A percentile compares a stretch with the other conserved stretches of the same genome.
Conservation (phyloP, 2,888 invertebrate species). For the Holacanthella duospinosa region DNA sequence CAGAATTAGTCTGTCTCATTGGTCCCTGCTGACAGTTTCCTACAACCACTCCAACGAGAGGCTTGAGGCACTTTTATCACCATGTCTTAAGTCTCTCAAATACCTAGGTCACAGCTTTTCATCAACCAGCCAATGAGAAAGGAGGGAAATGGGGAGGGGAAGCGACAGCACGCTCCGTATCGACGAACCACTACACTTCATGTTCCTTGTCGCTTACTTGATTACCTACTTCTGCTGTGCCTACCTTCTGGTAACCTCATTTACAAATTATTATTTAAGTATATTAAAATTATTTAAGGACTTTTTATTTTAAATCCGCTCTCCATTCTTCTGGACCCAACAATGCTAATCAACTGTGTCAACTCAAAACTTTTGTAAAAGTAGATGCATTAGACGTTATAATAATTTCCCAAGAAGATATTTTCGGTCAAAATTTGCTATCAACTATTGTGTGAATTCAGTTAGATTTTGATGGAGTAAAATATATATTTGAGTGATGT, state of each 20-base stretch:
- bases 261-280: not conserved
- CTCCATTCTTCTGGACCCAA: no score
- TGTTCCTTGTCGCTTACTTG: constrained; percentile 10
- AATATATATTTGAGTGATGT: no score
- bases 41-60: no score
- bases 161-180: constrained; percentile 9
- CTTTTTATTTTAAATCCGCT: no score
- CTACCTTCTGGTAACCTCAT: constrained; percentile 6
- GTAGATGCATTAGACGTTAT: no score
- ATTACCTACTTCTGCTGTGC: constrained; percentile 13
- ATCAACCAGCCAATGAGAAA: not conserved
- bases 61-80: no score
- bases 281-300: not conserved
- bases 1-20: not conserved
- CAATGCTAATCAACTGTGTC: no score
- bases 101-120: not conserved
- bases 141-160: constrained; percentile 7
- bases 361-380: no score
- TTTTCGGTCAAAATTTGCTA: no score
- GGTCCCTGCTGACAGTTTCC: not conserved
- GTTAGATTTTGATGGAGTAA: no score
- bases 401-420: not conserved
- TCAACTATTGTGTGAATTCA: no score
- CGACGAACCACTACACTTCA: constrained; percentile 9
- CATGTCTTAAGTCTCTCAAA: no score